phyloP scores from a whole-genome alignment of 2,888 invertebrate genomes.

The Caenorhabditis wallacei region DNA sequence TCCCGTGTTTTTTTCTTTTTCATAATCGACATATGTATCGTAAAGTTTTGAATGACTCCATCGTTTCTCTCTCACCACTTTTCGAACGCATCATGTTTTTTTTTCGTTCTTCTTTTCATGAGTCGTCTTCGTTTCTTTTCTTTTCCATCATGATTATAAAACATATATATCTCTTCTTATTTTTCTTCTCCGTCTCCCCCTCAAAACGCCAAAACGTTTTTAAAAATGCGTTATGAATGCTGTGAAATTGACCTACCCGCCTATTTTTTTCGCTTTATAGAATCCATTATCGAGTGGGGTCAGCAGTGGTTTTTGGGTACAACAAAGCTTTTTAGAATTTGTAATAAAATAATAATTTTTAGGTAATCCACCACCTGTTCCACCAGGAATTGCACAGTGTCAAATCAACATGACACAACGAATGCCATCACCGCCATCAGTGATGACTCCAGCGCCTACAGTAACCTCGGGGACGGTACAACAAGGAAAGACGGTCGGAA shows the following conservation, averaged over 20 bases:
- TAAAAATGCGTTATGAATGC: constrained; percentile 39
- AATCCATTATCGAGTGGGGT: constrained; percentile 5
- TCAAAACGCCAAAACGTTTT: neutral
- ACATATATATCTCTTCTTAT: constrained; percentile 1
- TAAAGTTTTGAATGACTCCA: constrained; percentile 45
- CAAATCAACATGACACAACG: constrained; percentile 35
- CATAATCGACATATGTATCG: constrained; percentile 57
- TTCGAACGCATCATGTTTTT: constrained; percentile 21
- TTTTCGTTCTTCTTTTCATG: constrained; percentile 20
- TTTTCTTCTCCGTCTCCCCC: neutral
- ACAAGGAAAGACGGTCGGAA: constrained; percentile 70
- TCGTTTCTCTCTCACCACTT: neutral
- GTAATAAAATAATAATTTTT: neutral
- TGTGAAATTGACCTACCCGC: constrained; percentile 12
- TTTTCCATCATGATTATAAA: constrained; percentile 33
- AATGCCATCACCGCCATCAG: constrained; percentile 47
- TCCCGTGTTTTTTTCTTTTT: neutral
- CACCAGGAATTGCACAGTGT: constrained; percentile 42
- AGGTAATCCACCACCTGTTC: constrained; percentile 43
- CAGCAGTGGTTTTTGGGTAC: constrained; percentile 6
- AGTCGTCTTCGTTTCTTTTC: constrained; percentile 21
- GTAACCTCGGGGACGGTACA: constrained; percentile 51
- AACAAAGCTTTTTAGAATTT: neutral
- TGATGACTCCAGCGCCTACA: constrained; percentile 6
- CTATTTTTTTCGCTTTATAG: constrained; percentile 14